Percentiles rank a stretch among this genome's conserved stretches.
Conservation (phyloP, 2,888 invertebrate genomes). For the Drosophila planitibia region DNA sequence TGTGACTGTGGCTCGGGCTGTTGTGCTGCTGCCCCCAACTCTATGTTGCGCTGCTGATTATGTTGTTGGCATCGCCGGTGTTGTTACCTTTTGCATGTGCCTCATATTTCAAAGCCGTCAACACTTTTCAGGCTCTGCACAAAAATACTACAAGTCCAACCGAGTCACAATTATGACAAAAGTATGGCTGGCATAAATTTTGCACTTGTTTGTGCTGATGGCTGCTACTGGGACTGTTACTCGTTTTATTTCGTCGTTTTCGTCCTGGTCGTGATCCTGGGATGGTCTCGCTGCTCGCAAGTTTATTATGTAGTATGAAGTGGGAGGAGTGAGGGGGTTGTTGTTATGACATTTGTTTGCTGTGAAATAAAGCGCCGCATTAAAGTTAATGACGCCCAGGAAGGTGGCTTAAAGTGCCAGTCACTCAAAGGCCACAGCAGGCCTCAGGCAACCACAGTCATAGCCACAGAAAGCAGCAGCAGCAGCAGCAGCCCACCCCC, state of each 20-base stretch:
- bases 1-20: not conserved
- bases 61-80: constrained; percentile 49
- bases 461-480: constrained; percentile 35
- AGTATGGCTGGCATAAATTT: constrained; percentile 79
- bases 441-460: constrained; percentile 55
- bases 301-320: constrained; percentile 8
- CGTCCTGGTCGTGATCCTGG: constrained; percentile 7
- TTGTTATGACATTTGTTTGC: constrained; percentile 80
- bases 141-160: constrained; percentile 62
- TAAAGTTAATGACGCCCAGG: constrained; percentile 80
- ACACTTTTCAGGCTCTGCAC: constrained; percentile 63
- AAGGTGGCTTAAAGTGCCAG: constrained; percentile 78
- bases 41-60: constrained; percentile 44
- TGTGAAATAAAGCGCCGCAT: constrained; percentile 79
- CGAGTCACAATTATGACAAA: constrained; percentile 78
- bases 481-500: not conserved
- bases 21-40: not conserved
- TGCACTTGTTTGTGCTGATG: constrained; percentile 66
- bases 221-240: constrained; percentile 23
- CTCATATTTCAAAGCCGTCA: constrained; percentile 80
- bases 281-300: not conserved
- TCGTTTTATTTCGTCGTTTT: constrained; percentile 2
- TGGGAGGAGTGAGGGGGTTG: constrained; percentile 20
- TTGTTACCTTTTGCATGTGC: constrained; percentile 71
- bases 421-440: constrained; percentile 60